phyloP scores from a whole-genome alignment of 2,888 invertebrate species.

The Scaptomyza parva region DNA sequence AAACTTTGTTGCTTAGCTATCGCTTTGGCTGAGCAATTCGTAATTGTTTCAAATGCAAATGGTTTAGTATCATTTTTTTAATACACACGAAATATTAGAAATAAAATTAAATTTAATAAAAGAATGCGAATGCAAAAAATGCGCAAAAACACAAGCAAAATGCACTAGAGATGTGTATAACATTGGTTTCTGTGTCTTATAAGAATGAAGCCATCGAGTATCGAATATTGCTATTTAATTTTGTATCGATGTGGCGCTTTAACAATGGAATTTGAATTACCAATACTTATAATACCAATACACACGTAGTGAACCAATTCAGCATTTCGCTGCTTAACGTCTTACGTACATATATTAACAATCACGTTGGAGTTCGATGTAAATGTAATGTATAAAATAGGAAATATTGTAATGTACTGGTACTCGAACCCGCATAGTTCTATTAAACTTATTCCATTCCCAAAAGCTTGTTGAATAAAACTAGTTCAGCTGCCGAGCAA shows the following conservation, averaged over 20 bases:
- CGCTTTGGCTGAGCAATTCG: not conserved
- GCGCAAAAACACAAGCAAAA: conserved; percentile 53
- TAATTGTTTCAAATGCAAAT: conserved; percentile 8
- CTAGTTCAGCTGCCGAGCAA: not conserved
- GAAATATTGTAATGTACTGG: too few relatives aligned
- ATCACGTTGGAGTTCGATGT: not conserved
- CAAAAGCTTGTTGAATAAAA: not conserved
- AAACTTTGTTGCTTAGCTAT: conserved; percentile 12
- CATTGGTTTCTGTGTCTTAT: conserved; percentile 3
- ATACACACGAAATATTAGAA: conserved; percentile 35
- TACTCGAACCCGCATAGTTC: too few relatives aligned
- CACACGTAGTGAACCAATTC: too few relatives aligned
- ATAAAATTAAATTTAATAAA: conserved; percentile 53
- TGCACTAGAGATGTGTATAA: conserved; percentile 49
- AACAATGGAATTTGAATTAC: not conserved
- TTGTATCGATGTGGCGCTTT: conserved; percentile 10
- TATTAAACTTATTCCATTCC: not conserved
- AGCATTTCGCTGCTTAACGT: too few relatives aligned
- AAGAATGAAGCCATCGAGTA: conserved; percentile 16
- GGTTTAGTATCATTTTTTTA: conserved; percentile 28
- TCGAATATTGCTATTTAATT: not conserved
- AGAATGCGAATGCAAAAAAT: conserved; percentile 54
- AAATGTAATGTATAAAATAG: too few relatives aligned
- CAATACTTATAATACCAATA: not conserved
- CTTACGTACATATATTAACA: not conserved